Evolutionary conservation across 2,797 vertebrate genomes (phyloP).

Genomic region (Danio jaintianensis): DNA sequence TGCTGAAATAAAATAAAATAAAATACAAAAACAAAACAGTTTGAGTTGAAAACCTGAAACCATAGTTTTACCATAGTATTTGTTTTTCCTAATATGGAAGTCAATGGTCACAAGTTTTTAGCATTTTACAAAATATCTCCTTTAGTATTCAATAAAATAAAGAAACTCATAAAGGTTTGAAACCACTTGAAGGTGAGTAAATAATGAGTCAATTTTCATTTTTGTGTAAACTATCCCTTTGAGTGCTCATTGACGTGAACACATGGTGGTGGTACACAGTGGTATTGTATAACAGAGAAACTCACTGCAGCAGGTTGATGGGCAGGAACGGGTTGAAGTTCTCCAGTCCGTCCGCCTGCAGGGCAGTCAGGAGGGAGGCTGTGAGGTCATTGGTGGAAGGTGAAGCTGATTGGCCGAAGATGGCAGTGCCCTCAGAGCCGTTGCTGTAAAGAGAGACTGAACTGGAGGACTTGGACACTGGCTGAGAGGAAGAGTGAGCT

Average conservation of each 20-base stretch:
- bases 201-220: too few relatives aligned
- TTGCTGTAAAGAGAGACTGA: slow-evolving; percentile 83
- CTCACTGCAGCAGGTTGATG: slow-evolving; percentile 85
- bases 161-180: too few relatives aligned
- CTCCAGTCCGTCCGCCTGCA: slow-evolving; percentile 79
- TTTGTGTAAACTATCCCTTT: neutral
- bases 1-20: too few relatives aligned
- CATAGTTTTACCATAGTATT: too few relatives aligned
- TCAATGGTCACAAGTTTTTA: too few relatives aligned
- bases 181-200: too few relatives aligned
- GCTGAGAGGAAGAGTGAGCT: slow-evolving; percentile 71
- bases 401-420: slow-evolving; percentile 83
- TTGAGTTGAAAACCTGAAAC: too few relatives aligned
- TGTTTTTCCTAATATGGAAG: too few relatives aligned
- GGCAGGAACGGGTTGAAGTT: slow-evolving; percentile 84
- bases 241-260: neutral
- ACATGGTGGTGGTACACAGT: too few relatives aligned
- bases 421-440: slow-evolving; percentile 79
- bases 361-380: slow-evolving; percentile 75
- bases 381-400: slow-evolving; percentile 83
- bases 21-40: too few relatives aligned
- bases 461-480: slow-evolving; percentile 84
- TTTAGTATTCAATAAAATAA: too few relatives aligned
- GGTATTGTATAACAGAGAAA: slow-evolving; percentile 43
- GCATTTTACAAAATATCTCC: too few relatives aligned